These are phyloP conservation scores for Andrena dorsata DNA, from an alignment of 2,888 invertebrate species.

Conservation along the genomic window DNA sequence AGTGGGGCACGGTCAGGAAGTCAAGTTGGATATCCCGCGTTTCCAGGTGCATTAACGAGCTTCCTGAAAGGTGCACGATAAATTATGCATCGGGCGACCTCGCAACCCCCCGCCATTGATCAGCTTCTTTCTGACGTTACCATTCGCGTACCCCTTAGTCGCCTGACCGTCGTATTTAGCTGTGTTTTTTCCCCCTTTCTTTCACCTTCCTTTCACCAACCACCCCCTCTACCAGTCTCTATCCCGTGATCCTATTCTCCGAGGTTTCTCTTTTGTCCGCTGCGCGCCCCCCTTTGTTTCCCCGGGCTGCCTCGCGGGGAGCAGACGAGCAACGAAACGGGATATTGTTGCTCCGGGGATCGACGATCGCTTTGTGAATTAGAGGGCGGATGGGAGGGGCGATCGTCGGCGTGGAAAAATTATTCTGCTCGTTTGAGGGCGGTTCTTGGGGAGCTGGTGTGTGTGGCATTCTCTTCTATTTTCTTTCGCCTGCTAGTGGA, in stretches of 20 bases:
- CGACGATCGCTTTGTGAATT: conserved; percentile 30
- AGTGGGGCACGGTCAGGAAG: neutral
- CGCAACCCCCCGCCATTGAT: conserved; percentile 26
- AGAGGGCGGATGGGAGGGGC: neutral
- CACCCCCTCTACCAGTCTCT: neutral
- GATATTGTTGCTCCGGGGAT: conserved; percentile 25
- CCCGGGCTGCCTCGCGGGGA: conserved; percentile 8
- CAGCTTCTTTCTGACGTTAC: conserved; percentile 24
- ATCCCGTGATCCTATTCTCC: neutral
- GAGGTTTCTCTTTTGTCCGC: conserved; percentile 16
- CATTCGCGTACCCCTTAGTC: conserved; percentile 17
- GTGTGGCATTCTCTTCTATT: neutral
- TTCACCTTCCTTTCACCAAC: neutral
- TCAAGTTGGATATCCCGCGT: neutral
- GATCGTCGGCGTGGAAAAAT: conserved; percentile 1
- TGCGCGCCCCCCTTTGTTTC: conserved; percentile 28
- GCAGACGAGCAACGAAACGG: conserved; percentile 19
- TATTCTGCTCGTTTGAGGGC: neutral
- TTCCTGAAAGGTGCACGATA: conserved; percentile 53
- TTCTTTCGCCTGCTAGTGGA: neutral
- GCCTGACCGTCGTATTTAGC: conserved; percentile 16
- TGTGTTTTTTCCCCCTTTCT: too few relatives aligned
- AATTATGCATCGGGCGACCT: conserved; percentile 49
- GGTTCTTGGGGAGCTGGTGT: neutral
- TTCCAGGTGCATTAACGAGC: conserved; percentile 42